These are phyloP conservation scores for Sarcoramphus papa DNA, from an alignment of 2,797 vertebrate species.

Conservation along the genomic window DNA sequence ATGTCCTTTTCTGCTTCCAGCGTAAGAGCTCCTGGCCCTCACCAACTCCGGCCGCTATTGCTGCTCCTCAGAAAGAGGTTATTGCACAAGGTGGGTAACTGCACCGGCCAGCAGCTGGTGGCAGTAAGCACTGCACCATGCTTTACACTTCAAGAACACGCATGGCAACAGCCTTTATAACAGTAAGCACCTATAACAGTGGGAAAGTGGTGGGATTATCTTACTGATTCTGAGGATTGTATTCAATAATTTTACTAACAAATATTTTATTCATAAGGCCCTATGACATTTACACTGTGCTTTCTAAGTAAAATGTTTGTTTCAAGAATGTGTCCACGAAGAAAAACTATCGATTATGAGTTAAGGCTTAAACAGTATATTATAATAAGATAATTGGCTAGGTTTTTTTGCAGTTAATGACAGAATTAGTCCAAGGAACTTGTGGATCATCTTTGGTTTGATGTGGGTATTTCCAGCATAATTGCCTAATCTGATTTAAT, in stretches of 20 bases:
- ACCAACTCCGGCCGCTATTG: background rate
- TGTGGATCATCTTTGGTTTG: background rate
- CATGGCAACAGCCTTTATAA: background rate
- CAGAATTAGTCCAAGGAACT: background rate
- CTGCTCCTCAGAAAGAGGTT: background rate
- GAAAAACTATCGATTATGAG: background rate
- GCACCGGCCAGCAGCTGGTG: background rate
- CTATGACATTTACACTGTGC: background rate
- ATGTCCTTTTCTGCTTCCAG: background rate
- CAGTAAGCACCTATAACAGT: background rate
- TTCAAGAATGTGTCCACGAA: background rate
- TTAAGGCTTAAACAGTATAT: background rate
- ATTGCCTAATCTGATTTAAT: background rate
- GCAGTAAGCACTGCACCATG: background rate
- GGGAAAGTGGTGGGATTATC: background rate
- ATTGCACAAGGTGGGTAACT: background rate
- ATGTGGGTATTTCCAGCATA: background rate
- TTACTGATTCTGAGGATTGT: background rate
- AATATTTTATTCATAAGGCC: background rate
- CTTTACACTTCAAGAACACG: background rate
- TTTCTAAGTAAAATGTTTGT: background rate
- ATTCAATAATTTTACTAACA: background rate
- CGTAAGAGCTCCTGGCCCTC: background rate
- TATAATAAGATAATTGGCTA: background rate
- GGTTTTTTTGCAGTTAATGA: background rate